Percentiles rank a stretch among this genome's conserved stretches.
Evolutionary conservation across 2,888 invertebrate species (phyloP).

Genomic region (Phyllotreta striolata): DNA sequence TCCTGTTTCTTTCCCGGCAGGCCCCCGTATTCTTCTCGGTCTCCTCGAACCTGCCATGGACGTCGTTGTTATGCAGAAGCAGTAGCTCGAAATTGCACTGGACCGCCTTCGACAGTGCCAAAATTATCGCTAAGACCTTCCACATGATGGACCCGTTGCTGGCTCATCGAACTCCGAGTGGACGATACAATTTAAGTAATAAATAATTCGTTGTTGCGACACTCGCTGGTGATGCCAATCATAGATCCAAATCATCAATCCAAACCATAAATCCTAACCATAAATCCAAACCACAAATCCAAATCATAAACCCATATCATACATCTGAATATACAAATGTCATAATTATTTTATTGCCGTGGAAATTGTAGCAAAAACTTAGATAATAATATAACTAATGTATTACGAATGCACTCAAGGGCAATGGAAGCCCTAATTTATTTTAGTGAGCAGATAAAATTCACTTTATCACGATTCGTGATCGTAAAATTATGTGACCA

Average conservation of each 20-base stretch:
- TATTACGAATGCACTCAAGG: background rate
- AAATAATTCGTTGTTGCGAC: background rate
- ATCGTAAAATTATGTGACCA: no score
- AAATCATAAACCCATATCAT: no score
- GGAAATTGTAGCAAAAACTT: no score
- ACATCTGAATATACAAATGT: no score
- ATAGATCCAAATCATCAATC: no score
- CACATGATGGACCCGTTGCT: conserved; percentile 1
- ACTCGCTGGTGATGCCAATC: conserved; percentile 1
- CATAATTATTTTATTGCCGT: background rate
- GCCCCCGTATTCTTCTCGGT: conserved; percentile 73
- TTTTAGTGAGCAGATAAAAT: conserved; percentile 12
- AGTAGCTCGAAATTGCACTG: conserved; percentile 68
- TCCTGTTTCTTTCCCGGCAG: conserved; percentile 47
- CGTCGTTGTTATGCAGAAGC: conserved; percentile 90
- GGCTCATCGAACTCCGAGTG: background rate
- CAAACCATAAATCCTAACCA: no score
- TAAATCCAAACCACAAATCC: no score
- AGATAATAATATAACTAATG: no score
- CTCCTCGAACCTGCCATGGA: conserved; percentile 87
- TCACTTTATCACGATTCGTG: conserved; percentile 5
- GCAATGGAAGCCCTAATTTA: conserved; percentile 4
- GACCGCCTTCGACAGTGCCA: conserved; percentile 12
- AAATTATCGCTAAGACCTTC: conserved; percentile 10
- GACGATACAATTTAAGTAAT: conserved; percentile 7